Base-by-base conservation (phyloP, 2,113 vertebrate species). In the Lophura nycthemera region DNA sequence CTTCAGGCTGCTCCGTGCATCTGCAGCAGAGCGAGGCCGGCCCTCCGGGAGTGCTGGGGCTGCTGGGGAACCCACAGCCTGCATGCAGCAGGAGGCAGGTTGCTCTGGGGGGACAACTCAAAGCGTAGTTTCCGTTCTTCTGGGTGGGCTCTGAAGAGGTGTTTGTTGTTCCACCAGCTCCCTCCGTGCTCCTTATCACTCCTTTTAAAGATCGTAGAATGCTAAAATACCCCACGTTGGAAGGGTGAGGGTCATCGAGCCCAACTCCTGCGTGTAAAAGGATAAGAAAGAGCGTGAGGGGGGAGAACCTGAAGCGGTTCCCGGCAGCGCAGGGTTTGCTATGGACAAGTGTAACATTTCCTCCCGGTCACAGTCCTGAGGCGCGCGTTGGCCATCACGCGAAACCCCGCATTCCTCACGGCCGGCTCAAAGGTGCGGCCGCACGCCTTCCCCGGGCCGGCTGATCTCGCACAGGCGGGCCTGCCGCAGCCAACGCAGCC, bases 321-420 rank as follows among this genome's bases (percentile, higher is more conserved):
- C n/a, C 77, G 88, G 38, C 45, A 45, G 74, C 4, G 4, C 30
- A 3, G 7, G 61, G 21, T 16, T 30, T 82, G 27, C 36, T 85
- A 29, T 0, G 73, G 84, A 63, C 30, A 63, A 64, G 34, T 72
- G 25, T 42, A n/a, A 69, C n/a, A 40, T 19, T 73, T 9, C 25
- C 86, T 85, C 70, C 90, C 90, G 59, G 36, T 79, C 20, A 69
- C 83, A 42, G 76, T 66, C 67, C 63, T 59, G 24, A 85, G 42
- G 42, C 76, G 30, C 38, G 24, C 10, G 24, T 80, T n/a, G 61
- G 42, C 84, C 63, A 3, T n/a, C 72, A 29, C 13, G 11, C 43
- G 36, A 74, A 89, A 67, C 34, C 70, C 77, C 50, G 73, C 84
- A 8, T 86, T 56, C 64, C 69, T 40, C 0, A 0, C 48, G 65